These are phyloP conservation scores for Dicentrarchus labrax DNA, from an alignment of 2,113 vertebrate genomes.

Conservation along the genomic window DNA sequence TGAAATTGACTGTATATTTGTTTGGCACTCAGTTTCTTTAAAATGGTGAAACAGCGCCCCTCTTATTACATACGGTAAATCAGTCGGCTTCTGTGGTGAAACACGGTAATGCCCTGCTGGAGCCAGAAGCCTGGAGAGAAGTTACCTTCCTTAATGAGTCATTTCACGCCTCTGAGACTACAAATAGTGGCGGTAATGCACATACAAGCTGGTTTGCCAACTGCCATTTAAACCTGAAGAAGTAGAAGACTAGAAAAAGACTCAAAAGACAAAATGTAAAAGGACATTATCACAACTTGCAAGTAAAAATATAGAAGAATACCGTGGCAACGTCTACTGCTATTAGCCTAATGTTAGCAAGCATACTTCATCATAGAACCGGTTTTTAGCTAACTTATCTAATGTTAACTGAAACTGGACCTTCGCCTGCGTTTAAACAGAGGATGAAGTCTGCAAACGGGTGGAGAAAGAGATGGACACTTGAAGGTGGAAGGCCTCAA, in stretches of 20 bases:
- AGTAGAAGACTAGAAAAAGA: too few species aligned
- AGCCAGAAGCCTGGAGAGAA: neutral
- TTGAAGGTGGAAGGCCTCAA: neutral
- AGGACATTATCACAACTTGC: rapidly evolving
- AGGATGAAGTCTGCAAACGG: neutral
- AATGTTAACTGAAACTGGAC: neutral
- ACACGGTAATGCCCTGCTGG: rapidly evolving
- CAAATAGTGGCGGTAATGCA: neutral
- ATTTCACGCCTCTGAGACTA: too few species aligned
- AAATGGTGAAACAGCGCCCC: conserved; percentile 5
- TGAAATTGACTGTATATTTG: neutral
- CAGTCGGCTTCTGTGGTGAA: neutral
- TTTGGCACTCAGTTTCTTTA: neutral
- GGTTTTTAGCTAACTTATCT: too few species aligned
- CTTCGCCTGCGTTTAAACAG: neutral
- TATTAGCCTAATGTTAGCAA: neutral
- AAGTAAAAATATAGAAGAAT: neutral
- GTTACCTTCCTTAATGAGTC: too few species aligned
- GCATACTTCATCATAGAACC: neutral
- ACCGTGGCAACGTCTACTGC: neutral
- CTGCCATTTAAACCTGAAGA: too few species aligned
- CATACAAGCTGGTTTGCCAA: too few species aligned
- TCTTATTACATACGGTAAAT: too few species aligned
- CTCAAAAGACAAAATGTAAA: neutral
- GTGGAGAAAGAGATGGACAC: neutral